These are phyloP conservation scores for Dendrolimus pini DNA, from an alignment of 2,888 invertebrate genomes.

Conservation along the genomic window DNA sequence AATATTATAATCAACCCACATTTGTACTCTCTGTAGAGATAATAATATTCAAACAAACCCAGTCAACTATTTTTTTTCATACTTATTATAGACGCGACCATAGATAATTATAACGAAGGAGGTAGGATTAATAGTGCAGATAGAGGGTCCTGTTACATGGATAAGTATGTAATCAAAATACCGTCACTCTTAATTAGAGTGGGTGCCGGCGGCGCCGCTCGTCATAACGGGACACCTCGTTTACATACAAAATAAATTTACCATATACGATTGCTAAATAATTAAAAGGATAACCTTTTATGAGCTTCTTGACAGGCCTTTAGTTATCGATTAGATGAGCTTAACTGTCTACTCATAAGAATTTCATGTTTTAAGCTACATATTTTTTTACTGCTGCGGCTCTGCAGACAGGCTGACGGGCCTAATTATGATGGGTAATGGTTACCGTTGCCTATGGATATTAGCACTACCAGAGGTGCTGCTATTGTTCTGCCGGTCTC, in stretches of 20 bases:
- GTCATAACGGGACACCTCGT: slow-evolving; percentile 20
- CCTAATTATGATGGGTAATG: not conserved
- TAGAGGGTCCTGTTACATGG: slow-evolving; percentile 46
- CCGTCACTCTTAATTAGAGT: slow-evolving; percentile 65
- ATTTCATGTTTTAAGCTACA: not conserved
- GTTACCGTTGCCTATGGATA: not conserved
- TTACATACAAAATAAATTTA: slow-evolving; percentile 2
- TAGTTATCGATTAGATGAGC: not conserved
- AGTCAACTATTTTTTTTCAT: slow-evolving; percentile 20
- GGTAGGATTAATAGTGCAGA: slow-evolving; percentile 55
- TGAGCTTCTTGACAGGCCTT: not conserved
- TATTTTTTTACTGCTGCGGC: not conserved
- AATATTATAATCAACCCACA: too few relatives aligned
- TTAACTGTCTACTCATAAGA: not conserved
- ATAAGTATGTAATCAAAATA: slow-evolving; percentile 68
- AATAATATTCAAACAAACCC: not conserved
- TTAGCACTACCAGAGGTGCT: not conserved
- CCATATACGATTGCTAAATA: not conserved
- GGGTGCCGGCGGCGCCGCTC: slow-evolving; percentile 39
- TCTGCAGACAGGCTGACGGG: not conserved
- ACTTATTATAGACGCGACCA: slow-evolving; percentile 42
- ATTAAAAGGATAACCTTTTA: slow-evolving; percentile 1
- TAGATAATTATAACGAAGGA: slow-evolving; percentile 55
- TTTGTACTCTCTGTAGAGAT: not conserved
- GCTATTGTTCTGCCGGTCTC: not conserved